phyloP scores from a whole-genome alignment of 2,888 invertebrate genomes.

The Diaperis boleti region DNA sequence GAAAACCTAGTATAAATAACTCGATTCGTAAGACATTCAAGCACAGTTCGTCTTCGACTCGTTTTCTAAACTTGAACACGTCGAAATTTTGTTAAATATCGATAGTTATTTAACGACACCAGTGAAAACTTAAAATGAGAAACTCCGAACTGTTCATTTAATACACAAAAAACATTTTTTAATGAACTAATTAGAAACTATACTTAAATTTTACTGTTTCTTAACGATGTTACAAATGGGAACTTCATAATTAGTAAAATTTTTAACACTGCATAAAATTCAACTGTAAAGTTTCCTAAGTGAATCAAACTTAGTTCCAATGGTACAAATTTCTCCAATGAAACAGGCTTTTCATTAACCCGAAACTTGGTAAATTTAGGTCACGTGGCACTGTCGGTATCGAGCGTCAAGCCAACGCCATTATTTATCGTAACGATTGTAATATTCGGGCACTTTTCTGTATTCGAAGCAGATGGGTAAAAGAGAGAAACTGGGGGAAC shows the following conservation, averaged over 20 bases:
- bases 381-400: slow-evolving; percentile 28
- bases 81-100: too few relatives aligned
- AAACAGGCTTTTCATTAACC: slow-evolving; percentile 22
- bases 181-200: neutral
- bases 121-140: too few relatives aligned
- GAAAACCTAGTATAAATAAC: too few relatives aligned
- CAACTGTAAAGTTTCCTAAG: slow-evolving; percentile 8
- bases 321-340: slow-evolving; percentile 7
- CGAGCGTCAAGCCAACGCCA: slow-evolving; percentile 30
- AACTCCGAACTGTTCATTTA: too few relatives aligned
- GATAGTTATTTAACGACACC: too few relatives aligned
- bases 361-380: slow-evolving; percentile 27
- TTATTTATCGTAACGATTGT: slow-evolving; percentile 36
- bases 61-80: too few relatives aligned
- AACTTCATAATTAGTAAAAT: neutral
- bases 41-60: too few relatives aligned
- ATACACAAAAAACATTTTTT: too few relatives aligned
- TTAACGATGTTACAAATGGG: neutral
- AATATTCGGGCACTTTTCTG: slow-evolving; percentile 32
- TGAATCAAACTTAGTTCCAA: slow-evolving; percentile 10
- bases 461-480: slow-evolving; percentile 6
- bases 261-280: slow-evolving; percentile 5
- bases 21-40: too few relatives aligned
- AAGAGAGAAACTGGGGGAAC: slow-evolving; percentile 13
- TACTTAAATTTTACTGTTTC: neutral